Percentiles rank a stretch among this genome's conserved stretches.
phyloP scores from a whole-genome alignment of 2,113 vertebrate species.

The Chelonoidis abingdonii region DNA sequence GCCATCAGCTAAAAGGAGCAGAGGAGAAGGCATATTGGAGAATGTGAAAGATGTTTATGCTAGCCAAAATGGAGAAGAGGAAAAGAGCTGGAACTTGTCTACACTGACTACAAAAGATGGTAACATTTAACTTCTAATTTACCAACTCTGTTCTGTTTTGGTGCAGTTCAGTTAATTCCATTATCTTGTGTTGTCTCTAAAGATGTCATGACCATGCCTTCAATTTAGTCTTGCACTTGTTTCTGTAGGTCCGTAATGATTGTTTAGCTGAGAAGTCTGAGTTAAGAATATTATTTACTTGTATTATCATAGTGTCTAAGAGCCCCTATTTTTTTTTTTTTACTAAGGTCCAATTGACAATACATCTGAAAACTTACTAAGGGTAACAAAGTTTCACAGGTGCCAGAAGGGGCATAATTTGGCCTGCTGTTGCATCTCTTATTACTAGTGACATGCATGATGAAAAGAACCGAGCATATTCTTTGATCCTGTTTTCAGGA shows the following conservation, averaged over 20 bases:
- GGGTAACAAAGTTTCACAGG: not conserved
- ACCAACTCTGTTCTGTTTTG: not conserved
- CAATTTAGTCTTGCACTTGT: not conserved
- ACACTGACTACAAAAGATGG: conserved; percentile 47
- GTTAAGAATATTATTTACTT: not conserved
- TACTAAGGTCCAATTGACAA: not conserved
- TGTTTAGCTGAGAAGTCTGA: conserved; percentile 10
- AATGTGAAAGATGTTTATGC: conserved; percentile 61
- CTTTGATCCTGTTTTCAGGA: not conserved
- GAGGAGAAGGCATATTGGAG: conserved; percentile 74
- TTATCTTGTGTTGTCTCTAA: not conserved
- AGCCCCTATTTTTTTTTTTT: not conserved
- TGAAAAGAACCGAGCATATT: not conserved
- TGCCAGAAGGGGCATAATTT: not conserved
- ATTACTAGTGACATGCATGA: not conserved
- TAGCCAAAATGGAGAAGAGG: conserved; percentile 73
- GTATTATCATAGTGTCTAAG: not conserved
- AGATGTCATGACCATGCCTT: not conserved
- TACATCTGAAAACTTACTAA: not conserved
- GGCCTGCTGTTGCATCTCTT: not conserved
- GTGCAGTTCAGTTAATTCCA: not conserved
- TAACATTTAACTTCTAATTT: conserved; percentile 55
- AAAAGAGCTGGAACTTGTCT: conserved; percentile 5
- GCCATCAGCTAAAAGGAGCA: conserved; percentile 85
- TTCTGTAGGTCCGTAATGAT: not conserved